These are phyloP conservation scores for Ateles fusciceps DNA, from an alignment of 2,797 vertebrate genomes.

Conservation along the genomic window DNA sequence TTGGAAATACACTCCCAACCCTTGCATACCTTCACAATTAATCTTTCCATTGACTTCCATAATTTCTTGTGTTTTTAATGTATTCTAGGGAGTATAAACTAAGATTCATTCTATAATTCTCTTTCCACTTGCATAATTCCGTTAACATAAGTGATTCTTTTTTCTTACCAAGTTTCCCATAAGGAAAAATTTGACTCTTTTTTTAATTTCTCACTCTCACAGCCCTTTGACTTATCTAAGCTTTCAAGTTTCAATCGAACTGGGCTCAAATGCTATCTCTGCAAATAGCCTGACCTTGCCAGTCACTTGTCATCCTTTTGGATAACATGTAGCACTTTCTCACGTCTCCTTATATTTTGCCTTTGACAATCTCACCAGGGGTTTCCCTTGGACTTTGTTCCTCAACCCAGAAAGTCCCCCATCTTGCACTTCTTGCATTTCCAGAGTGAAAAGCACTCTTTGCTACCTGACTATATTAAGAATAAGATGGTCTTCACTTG, in stretches of 20 bases:
- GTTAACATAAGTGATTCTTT: neutral
- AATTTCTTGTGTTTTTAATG: neutral
- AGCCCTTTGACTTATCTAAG: conserved; percentile 69
- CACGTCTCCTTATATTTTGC: conserved; percentile 23
- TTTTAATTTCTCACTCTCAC: neutral
- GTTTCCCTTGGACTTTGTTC: conserved; percentile 48
- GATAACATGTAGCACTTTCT: conserved; percentile 32
- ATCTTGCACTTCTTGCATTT: conserved; percentile 35
- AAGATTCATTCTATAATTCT: neutral
- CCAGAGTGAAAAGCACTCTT: conserved; percentile 29
- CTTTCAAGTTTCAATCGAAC: conserved; percentile 74
- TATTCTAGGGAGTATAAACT: neutral
- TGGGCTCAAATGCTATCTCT: conserved; percentile 73
- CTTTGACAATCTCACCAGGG: conserved; percentile 65
- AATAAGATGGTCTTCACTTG: conserved; percentile 52
- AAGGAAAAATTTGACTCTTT: conserved; percentile 49
- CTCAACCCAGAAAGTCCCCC: conserved; percentile 26
- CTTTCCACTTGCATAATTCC: neutral
- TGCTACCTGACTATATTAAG: conserved; percentile 60
- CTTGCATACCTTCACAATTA: neutral
- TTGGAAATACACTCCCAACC: neutral
- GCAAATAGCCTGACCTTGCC: conserved; percentile 75
- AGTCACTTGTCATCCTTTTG: conserved; percentile 62
- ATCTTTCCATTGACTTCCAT: neutral
- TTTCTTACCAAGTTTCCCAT: conserved; percentile 54